Base-by-base conservation (phyloP, 2,888 invertebrate genomes). In the Pammene fasciana region DNA sequence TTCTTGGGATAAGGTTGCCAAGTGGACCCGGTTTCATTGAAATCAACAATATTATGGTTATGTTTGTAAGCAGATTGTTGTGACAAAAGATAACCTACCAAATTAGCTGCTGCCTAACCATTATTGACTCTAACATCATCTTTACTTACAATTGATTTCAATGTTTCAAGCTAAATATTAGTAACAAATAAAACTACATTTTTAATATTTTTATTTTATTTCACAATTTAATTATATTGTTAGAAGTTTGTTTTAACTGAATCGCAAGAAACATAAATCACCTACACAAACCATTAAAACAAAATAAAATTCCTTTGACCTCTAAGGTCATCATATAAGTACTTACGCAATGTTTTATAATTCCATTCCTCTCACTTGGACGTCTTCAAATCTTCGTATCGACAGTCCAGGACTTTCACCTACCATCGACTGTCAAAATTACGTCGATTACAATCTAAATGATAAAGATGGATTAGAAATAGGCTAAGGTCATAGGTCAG, bases 381-480 rank as follows among this genome's bases (percentile, higher is more conserved):
- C 18, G 62, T 62, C 62, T 62, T 61, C 50, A 61, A 61, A 38
- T 61, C 50, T 50, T 26, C 52, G n/a, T 52, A 62, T 62, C 50
- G 62, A 62, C 62, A 62, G 62, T 13, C 16, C 50, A 62, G 62
- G 50, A 62, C 62, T 62, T 62, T 62, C 62, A 52, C 62, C 50
- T 6, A 36, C 38, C 57, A 50, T 52, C 64, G 68, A 57, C 57
- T 64, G 64, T 68, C 68, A 68, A 52, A 68, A 64, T 68, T 52
- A 64, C 45, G 7, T 11, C 46, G 64, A 65, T 68, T 52, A 68
- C 45, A 50, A 68, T 68, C 68, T 67, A 52, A 68, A 68, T 43
- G 56, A 68, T 65, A 64, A 68, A 68, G 68, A 68, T 68, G 52
- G 68, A 68, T 68, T 68, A 65, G 57, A 65, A 59, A 65, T 50